Evolutionary conservation across 2,797 vertebrate genomes (phyloP), one percentile per base, ranked within the genome.

Genomic region (Crenichthys baileyi): DNA sequence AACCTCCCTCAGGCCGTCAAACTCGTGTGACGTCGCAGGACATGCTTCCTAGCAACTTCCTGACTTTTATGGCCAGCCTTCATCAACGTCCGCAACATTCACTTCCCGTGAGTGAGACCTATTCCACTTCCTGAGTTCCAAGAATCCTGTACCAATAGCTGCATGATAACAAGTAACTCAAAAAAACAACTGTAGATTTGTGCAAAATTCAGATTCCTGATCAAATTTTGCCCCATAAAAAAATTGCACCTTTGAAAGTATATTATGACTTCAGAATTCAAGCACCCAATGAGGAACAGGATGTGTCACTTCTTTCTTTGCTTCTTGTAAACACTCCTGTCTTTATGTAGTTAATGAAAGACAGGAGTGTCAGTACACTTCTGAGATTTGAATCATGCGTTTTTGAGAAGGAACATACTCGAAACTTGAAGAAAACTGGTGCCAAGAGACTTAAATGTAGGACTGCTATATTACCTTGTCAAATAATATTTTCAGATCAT

Each of bases 41-140:
- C 86, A 87, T 90, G 89, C 89, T 79, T 90, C 78, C 77, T 70
- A 16, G 68, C n/a, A 7, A 78, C 85, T 91, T 93, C 90, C 93
- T 94, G 90, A 79, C 85, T 89, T 89, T 90, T 70, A 87, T 79
- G 56, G 70, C 78, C 29, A 26, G 80, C 80, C 90, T 91, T 90
- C 91, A 82, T 91, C 82, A 2, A 81, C 29, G 51, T 82, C 78
- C 85, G 46, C 80, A 82, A 80, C 85, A 80, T 88, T 81, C 83
- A 70, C 84, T 91, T 91, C 85, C 90, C 76, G 74, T 22, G 75
- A 78, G 72, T 82, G 84, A 86, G 81, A 80, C 75, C 24, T 88
- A 82, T 87, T 53, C 82, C 39, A 6, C 73, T 90, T 89, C 83
- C 89, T 2, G 63, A 86, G 55, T 90, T 91, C 84, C 81, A 83